These are phyloP conservation scores for Phalacrocorax aristotelis DNA, from an alignment of 2,113 vertebrate species.

Conservation along the genomic window DNA sequence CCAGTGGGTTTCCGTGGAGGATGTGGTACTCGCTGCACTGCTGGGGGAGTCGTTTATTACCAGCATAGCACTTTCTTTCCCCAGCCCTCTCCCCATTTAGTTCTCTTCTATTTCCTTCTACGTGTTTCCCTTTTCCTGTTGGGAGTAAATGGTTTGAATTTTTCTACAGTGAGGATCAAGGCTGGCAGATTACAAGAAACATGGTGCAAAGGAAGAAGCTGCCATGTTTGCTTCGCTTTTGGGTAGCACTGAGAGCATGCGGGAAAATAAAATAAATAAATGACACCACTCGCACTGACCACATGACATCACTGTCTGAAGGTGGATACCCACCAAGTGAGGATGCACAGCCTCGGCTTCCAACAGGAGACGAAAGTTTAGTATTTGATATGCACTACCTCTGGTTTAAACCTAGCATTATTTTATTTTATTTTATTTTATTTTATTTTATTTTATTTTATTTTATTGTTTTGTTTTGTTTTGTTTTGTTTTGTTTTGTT, in stretches of 20 bases:
- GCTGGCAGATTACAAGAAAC: background rate
- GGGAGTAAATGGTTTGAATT: background rate
- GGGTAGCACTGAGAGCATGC: background rate
- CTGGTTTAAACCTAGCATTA: background rate
- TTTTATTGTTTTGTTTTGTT: background rate
- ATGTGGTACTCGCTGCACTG: fast-evolving
- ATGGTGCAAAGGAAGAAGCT: background rate
- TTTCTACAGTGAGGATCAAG: background rate
- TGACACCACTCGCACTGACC: background rate
- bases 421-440: background rate
- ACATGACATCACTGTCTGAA: background rate
- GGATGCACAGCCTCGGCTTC: background rate
- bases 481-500: background rate
- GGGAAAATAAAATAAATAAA: background rate
- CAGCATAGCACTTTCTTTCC: background rate
- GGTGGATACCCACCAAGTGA: background rate
- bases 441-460: background rate
- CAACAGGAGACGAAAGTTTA: background rate
- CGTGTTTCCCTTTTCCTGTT: background rate
- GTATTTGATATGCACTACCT: fast-evolving
- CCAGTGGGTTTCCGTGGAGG: background rate
- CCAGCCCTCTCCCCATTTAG: background rate
- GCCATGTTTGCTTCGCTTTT: background rate
- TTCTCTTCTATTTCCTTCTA: background rate
- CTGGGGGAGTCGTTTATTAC: background rate